Base-by-base conservation (phyloP, 2,113 vertebrate species). In the Callorhinus ursinus region DNA sequence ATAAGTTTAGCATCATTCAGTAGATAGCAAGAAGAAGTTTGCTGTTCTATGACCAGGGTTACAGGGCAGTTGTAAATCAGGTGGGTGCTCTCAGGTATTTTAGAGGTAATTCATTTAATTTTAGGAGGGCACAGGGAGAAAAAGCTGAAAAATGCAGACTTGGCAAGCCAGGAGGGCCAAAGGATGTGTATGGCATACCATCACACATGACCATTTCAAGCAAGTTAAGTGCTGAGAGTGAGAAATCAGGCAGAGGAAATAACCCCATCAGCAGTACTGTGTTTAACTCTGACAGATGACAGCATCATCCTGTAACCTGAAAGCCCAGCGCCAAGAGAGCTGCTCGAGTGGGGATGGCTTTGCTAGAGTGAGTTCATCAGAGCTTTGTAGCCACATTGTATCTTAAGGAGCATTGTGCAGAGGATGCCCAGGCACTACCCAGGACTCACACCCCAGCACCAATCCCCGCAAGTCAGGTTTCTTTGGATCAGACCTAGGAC, bases 51-150 rank as follows among this genome's bases (percentile, higher is more conserved):
- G 63, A 92, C 80, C 84, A 77, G 63, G 49, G 63, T 49, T 93
- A 46, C 22, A 81, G 94, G 92, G 65, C 71, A 86, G 88, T 33
- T 95, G 85, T 97, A 98, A 97, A 97, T 98, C 94, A 96, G 67
- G 88, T 71, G 42, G 55, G n/a, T 57, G 22, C 9, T 61, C 65
- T 84, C 28, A 71, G 59, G 72, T 39, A 79, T 80, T 92, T 84
- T 24, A 77, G 22, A 86, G 13, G 81, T 88, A 96, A 97, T 90
- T 95, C 72, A 76, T 94, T 97, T 93, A 93, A 95, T 97, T 96
- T 96, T 90, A 95, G 71, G 80, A 93, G 22, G 28, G 53, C 77
- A 95, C 6, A 11, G n/a, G 57, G 65, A 93, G 80, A 91, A 89
- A 74, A 92, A 19, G 22, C 9, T 65, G 69, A 90, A 79, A 97